phyloP scores from a whole-genome alignment of 2,888 invertebrate species.

The Drosophila lutescens region DNA sequence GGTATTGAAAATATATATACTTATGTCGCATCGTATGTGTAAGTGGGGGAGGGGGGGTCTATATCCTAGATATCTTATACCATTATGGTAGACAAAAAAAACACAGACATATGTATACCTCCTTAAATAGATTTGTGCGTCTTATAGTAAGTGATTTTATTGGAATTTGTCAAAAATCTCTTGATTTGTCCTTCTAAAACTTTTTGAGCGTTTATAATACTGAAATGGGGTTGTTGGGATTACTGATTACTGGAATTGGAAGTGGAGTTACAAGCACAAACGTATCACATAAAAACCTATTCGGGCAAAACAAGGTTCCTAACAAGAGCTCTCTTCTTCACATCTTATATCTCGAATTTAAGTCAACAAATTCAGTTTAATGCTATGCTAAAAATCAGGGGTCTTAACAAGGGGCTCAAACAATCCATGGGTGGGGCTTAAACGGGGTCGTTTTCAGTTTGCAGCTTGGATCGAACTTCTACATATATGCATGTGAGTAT shows the following conservation, averaged over 20 bases:
- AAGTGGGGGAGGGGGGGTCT: slow-evolving; percentile 14
- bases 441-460: background rate
- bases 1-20: slow-evolving; percentile 67
- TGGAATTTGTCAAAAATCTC: slow-evolving; percentile 5
- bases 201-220: slow-evolving; percentile 41
- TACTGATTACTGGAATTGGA: background rate
- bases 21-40: slow-evolving; percentile 36
- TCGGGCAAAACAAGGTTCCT: slow-evolving; percentile 28
- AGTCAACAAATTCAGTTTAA: slow-evolving; percentile 27
- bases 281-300: slow-evolving; percentile 36
- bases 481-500: slow-evolving; percentile 21
- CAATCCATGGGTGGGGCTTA: background rate
- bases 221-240: slow-evolving; percentile 10
- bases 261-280: slow-evolving; percentile 21
- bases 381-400: slow-evolving; percentile 15
- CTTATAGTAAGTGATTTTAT: slow-evolving; percentile 33
- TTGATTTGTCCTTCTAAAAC: slow-evolving; percentile 44
- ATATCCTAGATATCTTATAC: slow-evolving; percentile 51
- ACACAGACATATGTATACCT: slow-evolving; percentile 25
- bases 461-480: slow-evolving; percentile 21
- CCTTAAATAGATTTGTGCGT: slow-evolving; percentile 50
- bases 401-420: slow-evolving; percentile 18
- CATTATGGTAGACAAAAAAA: slow-evolving; percentile 65
- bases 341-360: slow-evolving; percentile 2
- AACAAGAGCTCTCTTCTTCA: slow-evolving; percentile 13